phyloP scores from a whole-genome alignment of 2,113 vertebrate species.

The Indri indri region DNA sequence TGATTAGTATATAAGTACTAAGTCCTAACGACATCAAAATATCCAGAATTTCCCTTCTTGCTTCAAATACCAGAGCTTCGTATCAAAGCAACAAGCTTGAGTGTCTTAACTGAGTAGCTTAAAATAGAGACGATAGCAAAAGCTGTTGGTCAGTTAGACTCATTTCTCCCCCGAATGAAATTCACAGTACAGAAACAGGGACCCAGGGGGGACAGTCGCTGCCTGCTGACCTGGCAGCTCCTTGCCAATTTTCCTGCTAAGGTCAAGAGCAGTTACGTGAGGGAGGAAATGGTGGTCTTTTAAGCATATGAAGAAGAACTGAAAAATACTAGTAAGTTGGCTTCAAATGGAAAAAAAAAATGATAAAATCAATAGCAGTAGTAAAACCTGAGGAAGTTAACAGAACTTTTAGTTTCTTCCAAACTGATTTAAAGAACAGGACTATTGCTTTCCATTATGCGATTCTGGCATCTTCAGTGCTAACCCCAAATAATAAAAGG shows the following conservation, averaged over 20 bases:
- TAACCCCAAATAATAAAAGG: not conserved
- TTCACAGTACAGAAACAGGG: not conserved
- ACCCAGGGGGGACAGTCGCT: not conserved
- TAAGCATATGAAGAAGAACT: not conserved
- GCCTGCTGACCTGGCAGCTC: not conserved
- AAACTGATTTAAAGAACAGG: not conserved
- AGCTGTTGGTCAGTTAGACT: not conserved
- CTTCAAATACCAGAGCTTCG: not conserved
- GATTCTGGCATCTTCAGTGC: not conserved
- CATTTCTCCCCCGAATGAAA: not conserved
- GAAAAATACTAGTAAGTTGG: not conserved
- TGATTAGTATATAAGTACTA: not conserved
- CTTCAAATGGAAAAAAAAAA: not conserved
- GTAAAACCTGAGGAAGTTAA: not conserved
- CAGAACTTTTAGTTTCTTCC: not conserved
- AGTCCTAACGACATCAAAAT: not conserved
- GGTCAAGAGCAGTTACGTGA: not conserved
- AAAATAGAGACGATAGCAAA: slow-evolving; percentile 20
- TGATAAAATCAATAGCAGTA: not conserved
- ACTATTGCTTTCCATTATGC: not conserved
- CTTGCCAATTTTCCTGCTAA: not conserved
- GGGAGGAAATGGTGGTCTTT: not conserved
- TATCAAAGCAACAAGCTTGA: not conserved
- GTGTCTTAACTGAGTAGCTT: not conserved
- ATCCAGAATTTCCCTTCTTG: not conserved